Percentiles rank a stretch among this genome's conserved stretches.
These are phyloP conservation scores for Python bivittatus DNA, from an alignment of 2,113 vertebrate species.

Conservation along the genomic window DNA sequence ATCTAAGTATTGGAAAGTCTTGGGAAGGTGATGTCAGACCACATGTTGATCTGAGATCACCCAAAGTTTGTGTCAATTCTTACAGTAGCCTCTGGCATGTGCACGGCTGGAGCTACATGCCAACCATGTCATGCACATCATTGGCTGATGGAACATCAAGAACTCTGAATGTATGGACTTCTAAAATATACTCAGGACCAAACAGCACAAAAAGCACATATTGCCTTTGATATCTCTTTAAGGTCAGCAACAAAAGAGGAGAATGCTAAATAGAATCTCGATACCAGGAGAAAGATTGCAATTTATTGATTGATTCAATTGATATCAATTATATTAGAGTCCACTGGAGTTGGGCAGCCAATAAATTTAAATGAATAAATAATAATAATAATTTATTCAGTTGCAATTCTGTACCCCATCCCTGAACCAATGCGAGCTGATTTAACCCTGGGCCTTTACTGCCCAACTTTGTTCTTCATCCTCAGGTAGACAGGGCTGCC, in stretches of 20 bases:
- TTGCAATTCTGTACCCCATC: not conserved
- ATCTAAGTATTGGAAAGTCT: not conserved
- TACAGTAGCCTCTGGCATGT: not conserved
- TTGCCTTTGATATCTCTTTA: not conserved
- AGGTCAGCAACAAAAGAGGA: too few species aligned
- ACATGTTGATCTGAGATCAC: constrained; percentile 9
- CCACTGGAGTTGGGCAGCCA: not conserved
- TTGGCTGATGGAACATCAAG: not conserved
- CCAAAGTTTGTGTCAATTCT: not conserved
- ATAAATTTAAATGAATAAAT: not conserved
- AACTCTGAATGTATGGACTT: not conserved
- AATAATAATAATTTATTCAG: too few species aligned
- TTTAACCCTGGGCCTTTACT: not conserved
- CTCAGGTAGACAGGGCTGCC: not conserved
- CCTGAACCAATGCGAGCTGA: not conserved
- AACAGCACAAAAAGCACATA: not conserved
- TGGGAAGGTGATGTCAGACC: not conserved
- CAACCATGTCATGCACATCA: not conserved
- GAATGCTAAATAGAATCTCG: not conserved
- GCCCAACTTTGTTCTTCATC: not conserved
- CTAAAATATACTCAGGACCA: not conserved
- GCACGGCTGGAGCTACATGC: not conserved
- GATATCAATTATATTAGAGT: not conserved
- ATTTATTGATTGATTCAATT: not conserved
- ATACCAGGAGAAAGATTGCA: not conserved